Percentiles rank a stretch among this genome's conserved stretches.
phyloP scores from a whole-genome alignment of 2,113 vertebrate species.

The Castor canadensis region DNA sequence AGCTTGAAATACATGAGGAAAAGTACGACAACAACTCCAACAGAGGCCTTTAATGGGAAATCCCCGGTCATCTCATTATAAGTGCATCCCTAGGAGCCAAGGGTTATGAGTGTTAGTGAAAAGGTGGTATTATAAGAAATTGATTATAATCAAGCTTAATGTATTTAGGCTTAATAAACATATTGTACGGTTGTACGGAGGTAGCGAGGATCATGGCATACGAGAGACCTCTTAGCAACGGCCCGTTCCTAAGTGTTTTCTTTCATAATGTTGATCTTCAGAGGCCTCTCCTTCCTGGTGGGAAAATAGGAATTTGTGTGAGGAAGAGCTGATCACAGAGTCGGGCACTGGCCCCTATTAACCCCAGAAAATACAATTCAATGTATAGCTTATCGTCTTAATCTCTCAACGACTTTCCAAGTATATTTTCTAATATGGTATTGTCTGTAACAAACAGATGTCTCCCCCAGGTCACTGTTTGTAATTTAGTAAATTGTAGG shows the following conservation, averaged over 20 bases:
- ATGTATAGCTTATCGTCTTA: slow-evolving; percentile 57
- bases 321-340: slow-evolving; percentile 43
- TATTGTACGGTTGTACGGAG: slow-evolving; percentile 56
- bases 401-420: slow-evolving; percentile 61
- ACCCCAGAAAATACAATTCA: slow-evolving; percentile 64
- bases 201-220: slow-evolving; percentile 38
- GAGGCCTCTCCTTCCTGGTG: slow-evolving; percentile 51
- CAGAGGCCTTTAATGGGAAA: slow-evolving; percentile 82
- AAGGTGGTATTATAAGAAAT: slow-evolving; percentile 70
- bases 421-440: slow-evolving; percentile 61
- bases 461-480: slow-evolving; percentile 66
- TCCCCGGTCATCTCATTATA: slow-evolving; percentile 77
- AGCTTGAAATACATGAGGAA: slow-evolving; percentile 76
- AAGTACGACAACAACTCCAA: slow-evolving; percentile 78
- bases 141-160: slow-evolving; percentile 75
- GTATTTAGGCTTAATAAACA: slow-evolving; percentile 72
- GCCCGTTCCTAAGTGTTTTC: slow-evolving; percentile 34
- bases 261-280: slow-evolving; percentile 44
- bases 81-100: slow-evolving; percentile 74
- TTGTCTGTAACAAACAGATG: slow-evolving; percentile 60
- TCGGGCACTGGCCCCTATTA: slow-evolving; percentile 43
- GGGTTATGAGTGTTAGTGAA: slow-evolving; percentile 68
- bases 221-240: slow-evolving; percentile 51
- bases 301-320: slow-evolving; percentile 50
- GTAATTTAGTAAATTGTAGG: slow-evolving; percentile 77